These are phyloP conservation scores for Hafferia zeledoni DNA, from an alignment of 2,797 vertebrate genomes.

Conservation along the genomic window DNA sequence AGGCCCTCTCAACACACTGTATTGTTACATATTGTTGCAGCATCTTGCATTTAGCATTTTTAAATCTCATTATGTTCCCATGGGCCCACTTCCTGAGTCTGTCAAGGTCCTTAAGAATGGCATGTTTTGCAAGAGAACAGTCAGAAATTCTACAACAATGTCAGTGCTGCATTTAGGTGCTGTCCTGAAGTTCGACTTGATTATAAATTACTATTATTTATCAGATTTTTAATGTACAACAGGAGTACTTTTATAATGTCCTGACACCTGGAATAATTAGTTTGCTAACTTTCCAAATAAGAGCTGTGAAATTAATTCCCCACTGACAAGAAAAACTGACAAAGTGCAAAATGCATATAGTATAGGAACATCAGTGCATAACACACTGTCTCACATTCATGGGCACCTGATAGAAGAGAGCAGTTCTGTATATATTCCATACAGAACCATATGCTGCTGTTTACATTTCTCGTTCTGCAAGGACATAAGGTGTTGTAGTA, in stretches of 20 bases:
- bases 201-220: background rate
- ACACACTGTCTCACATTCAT: background rate
- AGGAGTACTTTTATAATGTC: background rate
- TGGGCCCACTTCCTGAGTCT: background rate
- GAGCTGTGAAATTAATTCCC: background rate
- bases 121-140: background rate
- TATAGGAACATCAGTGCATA: background rate
- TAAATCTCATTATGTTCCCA: background rate
- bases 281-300: background rate
- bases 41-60: background rate
- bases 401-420: background rate
- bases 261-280: background rate
- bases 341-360: background rate
- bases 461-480: background rate
- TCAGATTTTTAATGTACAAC: background rate
- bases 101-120: background rate
- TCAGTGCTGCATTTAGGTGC: background rate
- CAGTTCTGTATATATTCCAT: background rate
- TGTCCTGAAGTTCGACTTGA: background rate
- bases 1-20: background rate
- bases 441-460: background rate
- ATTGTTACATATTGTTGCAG: background rate
- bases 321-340: background rate
- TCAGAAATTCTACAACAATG: accelerated
- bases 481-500: background rate